phyloP scores from a whole-genome alignment of 2,888 invertebrate species.

The Acanthosepion lycidas region DNA sequence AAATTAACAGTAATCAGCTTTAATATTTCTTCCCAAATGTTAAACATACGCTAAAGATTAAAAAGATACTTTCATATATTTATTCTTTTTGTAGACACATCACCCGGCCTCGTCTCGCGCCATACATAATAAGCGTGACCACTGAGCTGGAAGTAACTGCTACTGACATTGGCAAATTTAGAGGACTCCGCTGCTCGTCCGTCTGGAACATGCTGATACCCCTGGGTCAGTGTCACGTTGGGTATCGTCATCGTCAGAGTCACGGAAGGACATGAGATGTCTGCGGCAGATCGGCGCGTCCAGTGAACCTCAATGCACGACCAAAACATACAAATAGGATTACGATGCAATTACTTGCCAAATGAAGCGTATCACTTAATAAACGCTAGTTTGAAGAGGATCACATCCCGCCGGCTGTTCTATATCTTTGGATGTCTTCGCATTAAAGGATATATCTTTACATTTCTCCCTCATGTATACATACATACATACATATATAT shows the following conservation, averaged over 20 bases:
- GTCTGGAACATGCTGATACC: background rate
- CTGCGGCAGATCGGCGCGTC: background rate
- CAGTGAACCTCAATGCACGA: background rate
- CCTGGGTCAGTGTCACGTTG: background rate
- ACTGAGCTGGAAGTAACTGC: background rate
- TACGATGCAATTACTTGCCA: background rate
- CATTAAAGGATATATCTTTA: background rate
- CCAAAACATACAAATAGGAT: background rate
- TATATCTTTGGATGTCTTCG: background rate
- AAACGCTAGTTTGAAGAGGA: background rate
- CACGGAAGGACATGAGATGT: background rate
- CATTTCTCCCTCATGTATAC: too few species aligned
- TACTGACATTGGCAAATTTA: background rate
- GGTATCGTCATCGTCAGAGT: background rate
- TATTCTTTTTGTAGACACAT: background rate
- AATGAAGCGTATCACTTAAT: background rate
- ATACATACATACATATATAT: too few species aligned
- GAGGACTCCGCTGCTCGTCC: background rate
- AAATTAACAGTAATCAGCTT: too few species aligned
- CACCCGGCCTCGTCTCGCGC: background rate
- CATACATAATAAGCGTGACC: background rate
- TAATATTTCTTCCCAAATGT: too few species aligned
- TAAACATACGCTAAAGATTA: background rate
- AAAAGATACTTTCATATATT: background rate
- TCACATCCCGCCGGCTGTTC: background rate